Base-by-base conservation (phyloP, 30 jellyfish, hydroid and myxozoan species). In the Cassiopea xamachana region DNA sequence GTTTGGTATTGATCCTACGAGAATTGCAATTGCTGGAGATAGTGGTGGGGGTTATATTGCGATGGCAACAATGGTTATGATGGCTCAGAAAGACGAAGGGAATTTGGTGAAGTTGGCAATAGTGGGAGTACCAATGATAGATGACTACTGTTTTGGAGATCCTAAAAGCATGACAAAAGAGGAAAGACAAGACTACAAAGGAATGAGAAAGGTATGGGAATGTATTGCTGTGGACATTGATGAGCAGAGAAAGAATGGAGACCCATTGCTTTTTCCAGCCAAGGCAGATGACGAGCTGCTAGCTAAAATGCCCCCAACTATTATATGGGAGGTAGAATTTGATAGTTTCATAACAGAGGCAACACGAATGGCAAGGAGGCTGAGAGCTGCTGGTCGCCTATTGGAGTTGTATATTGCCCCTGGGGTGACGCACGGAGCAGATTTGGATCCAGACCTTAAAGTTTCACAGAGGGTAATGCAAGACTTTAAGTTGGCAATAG, bases 11-110 rank as follows among this genome's bases (percentile, higher is more conserved):
- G 90, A 81, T 60, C 58, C 90, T 13, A 44, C 12, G 49, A 81
- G 80, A 47, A 61, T 81, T 3, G 81, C 81, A 16, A 84, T 84
- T 45, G 84, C 61, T 19, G 92, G 92, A 16, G 92, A 71, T 72
- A 84, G 92, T 50, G 92, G 92, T 69, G 92, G 92, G 27, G 92
- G 92, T 16, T 69, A 84, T 19, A 84, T 84, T 4, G 62, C 46
- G 12, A 55, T 73, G 85, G 92, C 78, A 7, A 72, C 92, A 9
- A 73, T 69, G 92, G 92, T 84, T 9, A 70, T 84, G 92, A 67
- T 84, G 61, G 92, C 90, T 0, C 90, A 82, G 14, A 68, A 70
- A 60, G 82, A 64, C 6, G 90, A 82, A 39, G 81, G 82, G 72
- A 71, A 68, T 48, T 70, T 82, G 82, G 39, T 82, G 10, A 82